These are phyloP conservation scores for Pelobates fuscus DNA, from an alignment of 2,113 vertebrate species.

Conservation along the genomic window DNA sequence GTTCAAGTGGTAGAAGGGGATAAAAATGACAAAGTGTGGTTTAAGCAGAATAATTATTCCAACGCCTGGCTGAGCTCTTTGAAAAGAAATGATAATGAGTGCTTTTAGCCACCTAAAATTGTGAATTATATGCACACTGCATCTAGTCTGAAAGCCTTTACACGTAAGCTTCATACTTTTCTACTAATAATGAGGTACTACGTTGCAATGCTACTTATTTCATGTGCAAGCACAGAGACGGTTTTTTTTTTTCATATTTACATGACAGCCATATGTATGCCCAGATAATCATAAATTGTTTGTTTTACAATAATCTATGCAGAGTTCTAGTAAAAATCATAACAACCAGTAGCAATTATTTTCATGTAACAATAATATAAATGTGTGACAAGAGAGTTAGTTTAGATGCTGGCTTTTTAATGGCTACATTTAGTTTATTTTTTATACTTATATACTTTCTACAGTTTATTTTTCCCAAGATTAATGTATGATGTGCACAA, in stretches of 20 bases:
- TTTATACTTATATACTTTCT: no score
- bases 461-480: no score
- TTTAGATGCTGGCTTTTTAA: no score
- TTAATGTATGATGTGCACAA: no score
- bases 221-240: background rate
- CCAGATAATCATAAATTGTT: slow-evolving; percentile 13
- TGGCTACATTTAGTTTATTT: no score
- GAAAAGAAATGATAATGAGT: slow-evolving; percentile 24
- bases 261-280: slow-evolving; percentile 11
- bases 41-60: slow-evolving; percentile 19
- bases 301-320: background rate
- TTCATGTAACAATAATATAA: background rate
- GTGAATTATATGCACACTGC: slow-evolving; percentile 15
- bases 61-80: background rate
- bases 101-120: slow-evolving; percentile 9
- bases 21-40: slow-evolving; percentile 14
- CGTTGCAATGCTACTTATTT: background rate
- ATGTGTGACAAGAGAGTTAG: no score
- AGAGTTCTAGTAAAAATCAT: slow-evolving; percentile 22
- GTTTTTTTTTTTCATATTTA: background rate
- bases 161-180: background rate
- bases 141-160: slow-evolving; percentile 20
- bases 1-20: background rate
- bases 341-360: slow-evolving; percentile 11
- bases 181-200: slow-evolving; percentile 24